A percentile compares a stretch with the other conserved stretches of the same genome.
These are phyloP conservation scores for Polypterus senegalus DNA, from an alignment of 2,113 vertebrate genomes.

Conservation along the genomic window DNA sequence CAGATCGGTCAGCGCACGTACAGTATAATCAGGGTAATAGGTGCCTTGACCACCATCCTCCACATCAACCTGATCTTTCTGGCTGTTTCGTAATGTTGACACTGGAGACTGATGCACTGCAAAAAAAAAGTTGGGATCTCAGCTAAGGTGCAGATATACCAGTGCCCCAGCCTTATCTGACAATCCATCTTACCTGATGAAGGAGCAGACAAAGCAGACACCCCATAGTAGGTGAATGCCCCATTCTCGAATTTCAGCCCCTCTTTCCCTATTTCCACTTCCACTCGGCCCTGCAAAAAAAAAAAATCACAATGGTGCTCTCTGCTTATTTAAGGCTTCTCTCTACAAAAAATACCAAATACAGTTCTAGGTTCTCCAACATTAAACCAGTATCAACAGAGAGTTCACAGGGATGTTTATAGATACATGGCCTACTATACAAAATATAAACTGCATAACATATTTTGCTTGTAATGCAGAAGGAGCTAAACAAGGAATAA, in stretches of 20 bases:
- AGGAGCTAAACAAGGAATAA: too few species aligned
- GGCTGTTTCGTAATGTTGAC: slow-evolving; percentile 46
- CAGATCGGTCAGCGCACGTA: slow-evolving; percentile 75
- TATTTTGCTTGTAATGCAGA: too few species aligned
- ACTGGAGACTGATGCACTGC: slow-evolving; percentile 72
- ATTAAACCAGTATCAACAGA: too few species aligned
- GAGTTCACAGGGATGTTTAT: too few species aligned
- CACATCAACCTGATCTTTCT: slow-evolving; percentile 52
- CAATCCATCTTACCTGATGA: slow-evolving; percentile 57
- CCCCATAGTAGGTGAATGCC: slow-evolving; percentile 80
- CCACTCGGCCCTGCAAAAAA: slow-evolving; percentile 64
- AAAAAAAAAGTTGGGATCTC: background rate
- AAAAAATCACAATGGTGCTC: background rate
- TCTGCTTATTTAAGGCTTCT: background rate
- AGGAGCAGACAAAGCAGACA: slow-evolving; percentile 64
- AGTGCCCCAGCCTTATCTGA: background rate
- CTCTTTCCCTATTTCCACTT: slow-evolving; percentile 86
- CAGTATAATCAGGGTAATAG: slow-evolving; percentile 84
- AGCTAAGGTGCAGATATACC: too few species aligned
- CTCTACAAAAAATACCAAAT: too few species aligned
- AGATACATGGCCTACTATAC: too few species aligned
- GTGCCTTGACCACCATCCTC: slow-evolving; percentile 48
- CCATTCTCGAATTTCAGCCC: slow-evolving; percentile 83
- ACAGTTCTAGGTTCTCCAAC: too few species aligned
- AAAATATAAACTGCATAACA: too few species aligned